A percentile compares a stretch with the other conserved stretches of the same genome.
Evolutionary conservation across 2,113 vertebrate genomes (phyloP).

Genomic region (Octodon degus): DNA sequence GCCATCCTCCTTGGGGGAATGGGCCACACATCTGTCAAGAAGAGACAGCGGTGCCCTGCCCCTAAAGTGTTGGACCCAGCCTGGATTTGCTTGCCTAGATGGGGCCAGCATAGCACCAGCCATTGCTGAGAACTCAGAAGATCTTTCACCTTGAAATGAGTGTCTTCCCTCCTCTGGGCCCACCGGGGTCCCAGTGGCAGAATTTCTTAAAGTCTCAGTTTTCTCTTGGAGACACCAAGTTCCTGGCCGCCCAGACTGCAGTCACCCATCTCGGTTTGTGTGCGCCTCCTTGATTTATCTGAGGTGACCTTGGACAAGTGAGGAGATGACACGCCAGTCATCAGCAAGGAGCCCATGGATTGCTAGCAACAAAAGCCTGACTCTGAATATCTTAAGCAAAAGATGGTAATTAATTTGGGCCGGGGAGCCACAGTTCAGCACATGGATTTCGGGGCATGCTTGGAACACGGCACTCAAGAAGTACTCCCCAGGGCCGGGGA

Average conservation of each 20-base stretch:
- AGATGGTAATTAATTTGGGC: not conserved
- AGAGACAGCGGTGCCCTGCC: not conserved
- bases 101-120: not conserved
- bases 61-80: not conserved
- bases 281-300: not conserved
- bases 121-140: not conserved
- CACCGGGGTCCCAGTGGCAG: not conserved
- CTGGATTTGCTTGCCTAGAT: not conserved
- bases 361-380: not conserved
- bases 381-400: not conserved
- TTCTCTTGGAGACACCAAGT: not conserved
- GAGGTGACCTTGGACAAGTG: not conserved
- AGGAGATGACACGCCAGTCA: too few species aligned
- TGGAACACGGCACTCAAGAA: not conserved
- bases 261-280: not conserved
- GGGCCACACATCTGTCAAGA: not conserved
- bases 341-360: not conserved
- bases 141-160: not conserved
- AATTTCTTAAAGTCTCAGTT: not conserved
- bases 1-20: not conserved
- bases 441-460: not conserved
- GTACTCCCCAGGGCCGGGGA: too few species aligned
- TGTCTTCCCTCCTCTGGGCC: not conserved
- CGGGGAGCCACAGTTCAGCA: not conserved
- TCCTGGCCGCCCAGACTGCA: not conserved